These are phyloP conservation scores for Leuctra nigra DNA, from an alignment of 2,888 invertebrate genomes.

Conservation along the genomic window DNA sequence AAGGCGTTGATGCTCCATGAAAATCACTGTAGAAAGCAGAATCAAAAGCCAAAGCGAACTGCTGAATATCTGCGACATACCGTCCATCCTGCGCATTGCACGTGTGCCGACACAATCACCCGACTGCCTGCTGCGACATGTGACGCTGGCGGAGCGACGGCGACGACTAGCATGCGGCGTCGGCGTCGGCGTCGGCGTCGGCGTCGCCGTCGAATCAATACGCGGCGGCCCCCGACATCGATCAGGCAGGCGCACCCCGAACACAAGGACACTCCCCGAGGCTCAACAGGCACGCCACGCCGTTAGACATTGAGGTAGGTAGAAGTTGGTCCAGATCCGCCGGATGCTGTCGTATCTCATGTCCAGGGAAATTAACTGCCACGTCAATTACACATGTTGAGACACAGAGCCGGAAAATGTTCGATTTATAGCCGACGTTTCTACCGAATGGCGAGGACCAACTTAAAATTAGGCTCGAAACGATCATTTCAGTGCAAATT, in stretches of 20 bases:
- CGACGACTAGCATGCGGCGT: slow-evolving; percentile 29
- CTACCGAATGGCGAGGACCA: too few relatives aligned
- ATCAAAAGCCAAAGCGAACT: slow-evolving; percentile 32
- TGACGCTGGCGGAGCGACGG: slow-evolving; percentile 11
- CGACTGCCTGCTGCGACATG: too few relatives aligned
- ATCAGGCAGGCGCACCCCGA: slow-evolving; percentile 10
- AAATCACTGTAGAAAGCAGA: not conserved
- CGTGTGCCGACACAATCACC: too few relatives aligned
- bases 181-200: slow-evolving; percentile 24
- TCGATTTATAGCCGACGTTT: too few relatives aligned
- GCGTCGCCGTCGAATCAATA: slow-evolving; percentile 12
- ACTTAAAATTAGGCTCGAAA: too few relatives aligned
- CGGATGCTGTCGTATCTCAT: too few relatives aligned
- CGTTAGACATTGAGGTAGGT: not conserved
- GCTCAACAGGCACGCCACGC: slow-evolving; percentile 8
- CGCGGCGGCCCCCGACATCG: slow-evolving; percentile 13
- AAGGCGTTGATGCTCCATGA: not conserved
- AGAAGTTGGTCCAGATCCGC: too few relatives aligned
- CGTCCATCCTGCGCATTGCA: too few relatives aligned
- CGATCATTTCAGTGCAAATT: too few relatives aligned
- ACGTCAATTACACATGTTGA: too few relatives aligned
- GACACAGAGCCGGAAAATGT: too few relatives aligned
- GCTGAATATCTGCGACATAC: slow-evolving; percentile 30
- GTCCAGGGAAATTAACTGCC: too few relatives aligned
- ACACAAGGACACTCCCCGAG: slow-evolving; percentile 7